Conservation (phyloP, 2,797 vertebrate genomes). For the Sarcophilus harrisii region DNA sequence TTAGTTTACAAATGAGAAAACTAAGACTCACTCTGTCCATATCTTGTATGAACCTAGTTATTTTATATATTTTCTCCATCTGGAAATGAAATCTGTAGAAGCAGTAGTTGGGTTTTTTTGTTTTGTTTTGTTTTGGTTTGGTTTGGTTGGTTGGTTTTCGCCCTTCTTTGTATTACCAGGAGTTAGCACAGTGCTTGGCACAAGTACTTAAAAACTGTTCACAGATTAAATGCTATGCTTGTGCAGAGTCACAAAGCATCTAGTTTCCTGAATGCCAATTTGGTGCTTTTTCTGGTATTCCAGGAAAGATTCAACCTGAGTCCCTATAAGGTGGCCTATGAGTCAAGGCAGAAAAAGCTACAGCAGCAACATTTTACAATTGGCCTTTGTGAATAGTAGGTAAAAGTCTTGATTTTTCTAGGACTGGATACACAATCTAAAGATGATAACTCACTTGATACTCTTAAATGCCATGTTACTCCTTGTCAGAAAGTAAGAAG, state of each 20-base stretch:
- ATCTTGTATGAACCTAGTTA: background rate
- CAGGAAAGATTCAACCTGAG: background rate
- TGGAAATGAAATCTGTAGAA: background rate
- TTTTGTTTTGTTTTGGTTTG: background rate
- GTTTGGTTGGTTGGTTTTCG: background rate
- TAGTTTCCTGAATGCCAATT: background rate
- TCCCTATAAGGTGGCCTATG: background rate
- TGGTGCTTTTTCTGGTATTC: background rate
- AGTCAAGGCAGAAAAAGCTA: background rate
- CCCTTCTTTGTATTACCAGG: background rate
- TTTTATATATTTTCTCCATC: background rate
- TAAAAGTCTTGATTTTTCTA: background rate
- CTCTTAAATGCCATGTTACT: background rate
- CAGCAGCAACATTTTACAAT: background rate
- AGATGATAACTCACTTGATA: background rate
- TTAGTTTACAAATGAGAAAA: background rate
- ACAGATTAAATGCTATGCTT: background rate
- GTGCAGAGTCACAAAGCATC: background rate
- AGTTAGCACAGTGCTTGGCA: background rate
- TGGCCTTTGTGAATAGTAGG: background rate
- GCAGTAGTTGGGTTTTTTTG: background rate
- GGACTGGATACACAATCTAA: background rate
- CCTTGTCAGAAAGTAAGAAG: background rate
- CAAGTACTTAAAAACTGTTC: background rate
- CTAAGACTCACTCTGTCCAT: background rate